These are phyloP conservation scores for Kobus ellipsiprymnus DNA, from an alignment of 2,113 vertebrate genomes.

Conservation along the genomic window DNA sequence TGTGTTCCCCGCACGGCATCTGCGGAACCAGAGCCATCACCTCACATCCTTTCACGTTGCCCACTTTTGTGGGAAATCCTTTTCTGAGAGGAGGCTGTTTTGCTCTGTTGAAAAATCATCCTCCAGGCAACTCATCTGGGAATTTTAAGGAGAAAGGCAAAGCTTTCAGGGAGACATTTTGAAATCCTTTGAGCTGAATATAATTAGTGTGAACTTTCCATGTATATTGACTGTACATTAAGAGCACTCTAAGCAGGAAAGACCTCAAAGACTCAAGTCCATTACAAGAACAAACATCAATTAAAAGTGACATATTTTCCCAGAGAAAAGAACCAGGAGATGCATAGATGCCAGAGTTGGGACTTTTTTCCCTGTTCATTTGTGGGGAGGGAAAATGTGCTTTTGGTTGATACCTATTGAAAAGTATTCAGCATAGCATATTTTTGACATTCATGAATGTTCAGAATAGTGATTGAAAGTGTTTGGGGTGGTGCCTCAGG, in stretches of 20 bases:
- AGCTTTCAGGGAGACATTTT: slow-evolving; percentile 28
- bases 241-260: slow-evolving; percentile 8
- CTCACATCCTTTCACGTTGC: background rate
- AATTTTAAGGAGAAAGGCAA: slow-evolving; percentile 37
- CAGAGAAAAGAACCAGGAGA: slow-evolving; percentile 44
- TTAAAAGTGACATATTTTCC: slow-evolving; percentile 56
- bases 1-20: background rate
- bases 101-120: slow-evolving; percentile 34
- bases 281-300: slow-evolving; percentile 61
- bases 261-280: slow-evolving; percentile 52
- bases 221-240: slow-evolving; percentile 52
- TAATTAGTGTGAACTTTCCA: slow-evolving; percentile 42
- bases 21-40: background rate
- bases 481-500: slow-evolving; percentile 45
- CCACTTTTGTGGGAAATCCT: slow-evolving; percentile 30
- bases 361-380: background rate
- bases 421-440: slow-evolving; percentile 16
- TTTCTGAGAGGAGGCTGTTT: background rate
- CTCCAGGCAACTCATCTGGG: slow-evolving; percentile 34
- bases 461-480: slow-evolving; percentile 42
- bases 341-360: slow-evolving; percentile 34
- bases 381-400: slow-evolving; percentile 25
- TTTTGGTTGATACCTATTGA: slow-evolving; percentile 54
- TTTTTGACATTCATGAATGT: slow-evolving; percentile 57
- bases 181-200: slow-evolving; percentile 48